Conservation (phyloP, 2,113 vertebrate genomes). For the Xerus inauris region DNA sequence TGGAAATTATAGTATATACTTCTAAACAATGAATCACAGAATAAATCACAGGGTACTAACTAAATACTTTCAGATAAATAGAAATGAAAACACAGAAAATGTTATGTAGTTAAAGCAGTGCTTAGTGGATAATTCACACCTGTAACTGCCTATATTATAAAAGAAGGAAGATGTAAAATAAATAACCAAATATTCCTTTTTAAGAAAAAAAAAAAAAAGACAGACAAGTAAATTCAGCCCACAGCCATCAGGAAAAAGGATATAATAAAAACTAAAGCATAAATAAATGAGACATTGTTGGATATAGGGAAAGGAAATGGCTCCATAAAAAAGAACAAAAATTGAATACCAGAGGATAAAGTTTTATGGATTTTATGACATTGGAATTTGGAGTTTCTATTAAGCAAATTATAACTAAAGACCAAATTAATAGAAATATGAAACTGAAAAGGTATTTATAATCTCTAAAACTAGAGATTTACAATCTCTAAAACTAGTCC, state of each 20-base stretch:
- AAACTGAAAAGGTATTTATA: background rate
- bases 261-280: background rate
- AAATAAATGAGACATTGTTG: background rate
- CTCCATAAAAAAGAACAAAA: background rate
- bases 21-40: background rate
- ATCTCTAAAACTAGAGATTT: background rate
- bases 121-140: background rate
- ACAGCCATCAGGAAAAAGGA: background rate
- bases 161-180: background rate
- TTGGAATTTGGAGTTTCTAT: background rate
- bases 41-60: background rate
- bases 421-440: background rate
- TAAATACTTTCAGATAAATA: background rate
- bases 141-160: background rate
- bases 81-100: background rate
- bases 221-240: background rate
- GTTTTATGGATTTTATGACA: background rate
- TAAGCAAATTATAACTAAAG: background rate
- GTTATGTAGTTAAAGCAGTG: background rate
- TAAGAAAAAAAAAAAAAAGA: background rate
- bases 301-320: background rate
- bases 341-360: background rate
- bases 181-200: background rate
- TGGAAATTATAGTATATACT: background rate
- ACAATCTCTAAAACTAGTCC: background rate